Evolutionary conservation across 2,797 vertebrate species (phyloP).

Genomic region (Chiroxiphia lanceolata): DNA sequence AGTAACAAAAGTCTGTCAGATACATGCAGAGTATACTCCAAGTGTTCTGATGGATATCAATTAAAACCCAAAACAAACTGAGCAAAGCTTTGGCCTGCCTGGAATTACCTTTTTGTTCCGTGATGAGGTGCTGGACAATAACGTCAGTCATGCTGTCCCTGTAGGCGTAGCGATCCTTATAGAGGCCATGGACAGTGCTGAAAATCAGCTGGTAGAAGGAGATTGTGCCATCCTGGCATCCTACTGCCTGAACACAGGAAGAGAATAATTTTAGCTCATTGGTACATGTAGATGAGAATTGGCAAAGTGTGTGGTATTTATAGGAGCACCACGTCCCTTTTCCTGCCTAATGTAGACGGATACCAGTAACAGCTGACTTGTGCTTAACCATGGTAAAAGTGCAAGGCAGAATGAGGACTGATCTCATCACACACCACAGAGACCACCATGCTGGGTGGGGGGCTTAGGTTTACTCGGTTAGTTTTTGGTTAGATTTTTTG

Average conservation of each 20-base stretch:
- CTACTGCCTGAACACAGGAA: conserved; percentile 83
- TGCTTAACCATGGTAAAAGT: too few relatives aligned
- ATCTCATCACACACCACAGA: not conserved
- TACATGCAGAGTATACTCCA: rapidly evolving
- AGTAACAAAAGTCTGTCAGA: not conserved
- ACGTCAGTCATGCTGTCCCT: conserved; percentile 97
- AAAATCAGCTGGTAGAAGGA: conserved; percentile 96
- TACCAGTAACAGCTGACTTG: not conserved
- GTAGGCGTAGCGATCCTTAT: conserved; percentile 96
- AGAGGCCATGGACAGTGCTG: conserved; percentile 96
- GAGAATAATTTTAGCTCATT: not conserved
- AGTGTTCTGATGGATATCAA: not conserved
- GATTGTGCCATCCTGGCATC: conserved; percentile 96
- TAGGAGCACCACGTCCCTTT: not conserved
- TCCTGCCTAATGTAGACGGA: not conserved
- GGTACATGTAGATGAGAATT: not conserved
- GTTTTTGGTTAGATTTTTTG: not conserved
- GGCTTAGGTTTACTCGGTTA: not conserved
- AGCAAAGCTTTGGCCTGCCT: not conserved
- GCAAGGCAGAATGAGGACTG: not conserved
- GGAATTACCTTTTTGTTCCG: conserved; percentile 90
- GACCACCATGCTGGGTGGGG: not conserved
- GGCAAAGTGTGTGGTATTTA: not conserved
- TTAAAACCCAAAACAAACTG: not conserved
- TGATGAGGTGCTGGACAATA: conserved; percentile 97